phyloP scores from a whole-genome alignment of 2,113 vertebrate species.

The Cyprinodon tularosa region DNA sequence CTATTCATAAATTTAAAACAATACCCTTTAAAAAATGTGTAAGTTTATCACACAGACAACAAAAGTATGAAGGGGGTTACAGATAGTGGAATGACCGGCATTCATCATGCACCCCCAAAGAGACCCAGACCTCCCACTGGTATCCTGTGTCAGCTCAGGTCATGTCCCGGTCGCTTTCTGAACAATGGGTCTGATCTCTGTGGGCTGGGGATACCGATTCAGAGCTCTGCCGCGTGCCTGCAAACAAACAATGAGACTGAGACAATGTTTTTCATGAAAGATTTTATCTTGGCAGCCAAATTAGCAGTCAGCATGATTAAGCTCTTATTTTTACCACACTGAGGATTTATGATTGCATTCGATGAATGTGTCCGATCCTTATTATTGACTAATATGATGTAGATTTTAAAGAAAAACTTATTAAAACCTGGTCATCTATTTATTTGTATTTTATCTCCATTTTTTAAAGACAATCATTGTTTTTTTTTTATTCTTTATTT shows the following conservation, averaged over 20 bases:
- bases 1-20: neutral
- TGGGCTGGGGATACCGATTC: constrained; percentile 26
- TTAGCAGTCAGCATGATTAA: neutral
- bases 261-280: constrained; percentile 22
- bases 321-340: neutral
- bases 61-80: neutral
- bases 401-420: neutral
- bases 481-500: no score
- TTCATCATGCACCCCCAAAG: constrained; percentile 9
- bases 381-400: neutral
- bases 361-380: neutral
- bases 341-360: neutral
- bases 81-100: constrained; percentile 17
- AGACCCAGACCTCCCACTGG: constrained; percentile 26
- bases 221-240: constrained; percentile 4
- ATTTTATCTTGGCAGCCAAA: constrained; percentile 9
- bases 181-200: constrained; percentile 38
- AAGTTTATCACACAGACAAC: neutral
- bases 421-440: neutral
- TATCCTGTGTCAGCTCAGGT: constrained; percentile 23
- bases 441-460: neutral
- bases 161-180: neutral
- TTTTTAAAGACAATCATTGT: no score
- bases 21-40: neutral
- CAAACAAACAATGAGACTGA: constrained; percentile 24